Evolutionary conservation across 1,140 invertebrate species (phyloP), one percentile per base, ranked within the genome.

Genomic region (Ceratina australensis): DNA sequence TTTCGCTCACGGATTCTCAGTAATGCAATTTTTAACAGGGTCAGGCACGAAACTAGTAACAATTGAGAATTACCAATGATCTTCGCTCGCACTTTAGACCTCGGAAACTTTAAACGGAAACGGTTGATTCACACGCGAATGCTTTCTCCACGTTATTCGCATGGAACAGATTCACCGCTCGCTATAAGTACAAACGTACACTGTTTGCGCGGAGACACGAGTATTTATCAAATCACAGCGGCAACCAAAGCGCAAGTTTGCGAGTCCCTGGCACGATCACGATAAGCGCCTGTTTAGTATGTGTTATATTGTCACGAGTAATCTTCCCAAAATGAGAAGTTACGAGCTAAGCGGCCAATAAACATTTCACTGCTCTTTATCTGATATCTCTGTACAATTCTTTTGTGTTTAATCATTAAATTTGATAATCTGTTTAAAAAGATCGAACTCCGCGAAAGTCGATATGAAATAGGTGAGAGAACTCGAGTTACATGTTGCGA

Each of bases 101-200:
- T 42, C 10, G 0, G 33, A 42, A 8, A 8, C 5, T 10, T 7
- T 0, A 10, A 2, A 0, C 7, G 33, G 13, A 33, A 63, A 52
- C 18, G n/a, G 8, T 16, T 18, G 18, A 2, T 8, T 28, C 1
- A 8, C 22, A 33, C 18, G 59, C 50, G 52, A 24, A 60, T 22
- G 54, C 57, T 81, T 76, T 82, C 74, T 72, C 54, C 18, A 5
- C n/a, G 42, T 28, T 76, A 18, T 57, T 80, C 15, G 33, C 33
- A 16, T n/a, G 65, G 52, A 28, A 26, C 22, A 20, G 24, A 50
- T 52, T 28, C 26, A 15, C 16, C 8, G 18, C 60, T 78, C 26
- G 28, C 12, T 64, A 64, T 72, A 81, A 81, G 78, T 78, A 72
- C 20, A 24, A 3, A 8, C 33, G 24, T 67, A 47, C 13, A 33